Percentiles rank a stretch among this genome's conserved stretches.
Conservation (phyloP, 53 echinoderm and acorn worm species). For the Paracentrotus lividus region DNA sequence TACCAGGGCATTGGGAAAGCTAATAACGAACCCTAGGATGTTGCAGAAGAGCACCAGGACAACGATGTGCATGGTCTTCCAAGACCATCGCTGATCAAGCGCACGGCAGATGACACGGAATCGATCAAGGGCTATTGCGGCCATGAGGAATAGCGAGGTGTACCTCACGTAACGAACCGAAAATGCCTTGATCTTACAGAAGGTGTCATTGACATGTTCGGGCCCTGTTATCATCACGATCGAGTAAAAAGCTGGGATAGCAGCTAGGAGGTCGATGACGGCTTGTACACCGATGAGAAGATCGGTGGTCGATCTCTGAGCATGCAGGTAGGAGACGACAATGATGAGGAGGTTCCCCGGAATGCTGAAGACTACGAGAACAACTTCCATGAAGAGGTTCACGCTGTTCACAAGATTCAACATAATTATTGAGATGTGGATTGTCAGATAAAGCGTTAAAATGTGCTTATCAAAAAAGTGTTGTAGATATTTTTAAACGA, state of each 20-base stretch:
- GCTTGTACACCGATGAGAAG: constrained; percentile 52
- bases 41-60: constrained; percentile 28
- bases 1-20: not conserved
- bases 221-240: constrained; percentile 7
- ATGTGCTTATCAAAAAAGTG: not conserved
- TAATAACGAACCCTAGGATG: not conserved
- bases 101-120: constrained; percentile 37
- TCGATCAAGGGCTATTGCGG: constrained; percentile 59
- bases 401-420: constrained; percentile 29
- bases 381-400: constrained; percentile 26
- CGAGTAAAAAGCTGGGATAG: constrained; percentile 2
- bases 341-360: constrained; percentile 54
- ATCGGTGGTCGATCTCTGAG: constrained; percentile 32
- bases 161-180: constrained; percentile 32
- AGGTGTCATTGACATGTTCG: constrained; percentile 25
- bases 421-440: not conserved
- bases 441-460: not conserved
- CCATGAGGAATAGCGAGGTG: constrained; percentile 54
- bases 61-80: not conserved
- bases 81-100: constrained; percentile 41
- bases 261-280: constrained; percentile 39
- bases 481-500: not conserved
- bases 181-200: constrained; percentile 45
- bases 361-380: constrained; percentile 11
- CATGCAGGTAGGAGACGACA: constrained; percentile 6